Evolutionary conservation across 2,113 vertebrate genomes (phyloP).

Genomic region (Myxocyprinus asiaticus): DNA sequence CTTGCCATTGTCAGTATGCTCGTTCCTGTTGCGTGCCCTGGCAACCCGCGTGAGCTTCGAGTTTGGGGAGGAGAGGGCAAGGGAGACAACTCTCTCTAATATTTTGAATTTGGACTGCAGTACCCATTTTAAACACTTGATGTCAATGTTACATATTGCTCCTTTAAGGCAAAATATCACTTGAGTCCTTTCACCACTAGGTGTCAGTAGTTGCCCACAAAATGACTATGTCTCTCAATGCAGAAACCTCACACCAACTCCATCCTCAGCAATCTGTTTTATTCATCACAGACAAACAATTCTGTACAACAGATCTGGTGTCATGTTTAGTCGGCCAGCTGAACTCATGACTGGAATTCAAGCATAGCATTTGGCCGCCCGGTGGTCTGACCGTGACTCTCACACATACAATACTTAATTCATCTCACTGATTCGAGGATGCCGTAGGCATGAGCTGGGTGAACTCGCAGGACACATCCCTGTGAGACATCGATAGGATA

Average conservation of each 20-base stretch:
- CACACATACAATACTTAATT: conserved; percentile 27
- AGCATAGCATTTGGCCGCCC: background rate
- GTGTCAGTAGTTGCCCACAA: background rate
- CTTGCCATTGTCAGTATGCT: too few species aligned
- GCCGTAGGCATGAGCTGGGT: background rate
- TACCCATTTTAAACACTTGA: too few species aligned
- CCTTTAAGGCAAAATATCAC: background rate
- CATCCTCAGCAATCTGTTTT: background rate
- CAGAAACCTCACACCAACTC: background rate
- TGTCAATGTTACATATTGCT: too few species aligned
- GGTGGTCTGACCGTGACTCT: background rate
- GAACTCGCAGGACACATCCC: background rate
- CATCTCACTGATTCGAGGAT: background rate
- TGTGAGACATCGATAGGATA: too few species aligned
- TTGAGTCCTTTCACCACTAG: conserved; percentile 23
- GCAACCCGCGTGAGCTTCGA: too few species aligned
- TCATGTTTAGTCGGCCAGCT: background rate
- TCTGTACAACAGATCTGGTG: background rate
- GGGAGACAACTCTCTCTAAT: too few species aligned
- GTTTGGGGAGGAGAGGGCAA: too few species aligned
- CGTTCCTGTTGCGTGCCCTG: too few species aligned
- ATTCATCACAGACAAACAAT: background rate
- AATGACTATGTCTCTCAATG: too few species aligned
- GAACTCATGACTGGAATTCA: background rate
- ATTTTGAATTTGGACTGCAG: too few species aligned